These are phyloP conservation scores for Chaetops frenatus DNA, from an alignment of 2,113 vertebrate species.

Conservation along the genomic window DNA sequence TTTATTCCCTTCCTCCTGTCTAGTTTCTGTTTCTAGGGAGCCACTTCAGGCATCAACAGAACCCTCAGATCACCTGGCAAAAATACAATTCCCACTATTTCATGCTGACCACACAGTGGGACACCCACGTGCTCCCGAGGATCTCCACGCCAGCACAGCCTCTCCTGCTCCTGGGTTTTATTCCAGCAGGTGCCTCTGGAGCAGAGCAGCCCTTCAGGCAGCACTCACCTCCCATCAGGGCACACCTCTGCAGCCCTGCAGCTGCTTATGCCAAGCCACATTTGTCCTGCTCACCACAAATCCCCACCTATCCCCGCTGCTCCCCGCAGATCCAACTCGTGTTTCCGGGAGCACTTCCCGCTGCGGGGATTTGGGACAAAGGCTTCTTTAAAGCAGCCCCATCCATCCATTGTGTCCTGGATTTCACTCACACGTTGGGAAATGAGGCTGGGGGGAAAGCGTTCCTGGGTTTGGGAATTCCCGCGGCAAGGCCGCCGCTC, in stretches of 20 bases:
- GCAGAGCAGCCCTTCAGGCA: neutral
- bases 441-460: constrained; percentile 21
- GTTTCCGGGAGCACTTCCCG: neutral
- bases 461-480: neutral
- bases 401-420: constrained; percentile 24
- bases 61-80: neutral
- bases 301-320: neutral
- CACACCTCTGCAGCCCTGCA: constrained; percentile 43
- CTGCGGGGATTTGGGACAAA: constrained; percentile 26
- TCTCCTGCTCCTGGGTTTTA: constrained; percentile 24
- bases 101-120: fast-evolving
- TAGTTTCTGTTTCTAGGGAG: no score
- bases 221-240: constrained; percentile 33
- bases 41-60: no score
- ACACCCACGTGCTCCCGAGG: neutral
- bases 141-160: neutral
- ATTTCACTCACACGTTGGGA: constrained; percentile 61
- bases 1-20: no score
- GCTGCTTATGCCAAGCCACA: constrained; percentile 14
- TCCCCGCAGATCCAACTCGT: neutral
- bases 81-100: neutral
- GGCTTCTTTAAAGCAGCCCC: constrained; percentile 31
- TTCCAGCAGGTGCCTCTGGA: constrained; percentile 35
- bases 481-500: neutral
- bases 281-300: neutral